phyloP scores from a whole-genome alignment of 2,888 invertebrate species.

The Sturmia bella region DNA sequence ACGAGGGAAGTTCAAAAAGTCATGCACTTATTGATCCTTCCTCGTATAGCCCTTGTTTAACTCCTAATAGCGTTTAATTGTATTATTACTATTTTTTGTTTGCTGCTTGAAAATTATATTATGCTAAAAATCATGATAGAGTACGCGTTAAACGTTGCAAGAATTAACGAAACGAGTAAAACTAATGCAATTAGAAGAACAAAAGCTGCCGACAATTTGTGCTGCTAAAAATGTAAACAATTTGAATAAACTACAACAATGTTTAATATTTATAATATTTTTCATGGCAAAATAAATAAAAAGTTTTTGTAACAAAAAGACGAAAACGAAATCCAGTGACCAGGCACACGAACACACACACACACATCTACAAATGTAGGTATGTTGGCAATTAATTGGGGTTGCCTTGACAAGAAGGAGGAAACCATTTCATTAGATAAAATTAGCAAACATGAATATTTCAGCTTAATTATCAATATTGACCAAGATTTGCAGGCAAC shows the following conservation, averaged over 20 bases:
- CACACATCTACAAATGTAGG: background rate
- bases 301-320: background rate
- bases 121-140: too few relatives aligned
- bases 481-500: slow-evolving; percentile 29
- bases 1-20: too few relatives aligned
- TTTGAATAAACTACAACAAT: slow-evolving; percentile 20
- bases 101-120: too few relatives aligned
- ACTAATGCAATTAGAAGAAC: slow-evolving; percentile 38
- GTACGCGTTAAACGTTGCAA: background rate
- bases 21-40: too few relatives aligned
- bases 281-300: too few relatives aligned
- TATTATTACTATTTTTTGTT: too few relatives aligned
- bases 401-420: slow-evolving; percentile 19
- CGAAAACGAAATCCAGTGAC: background rate
- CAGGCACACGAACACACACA: background rate
- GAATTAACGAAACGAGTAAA: background rate
- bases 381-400: slow-evolving; percentile 31
- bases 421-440: too few relatives aligned
- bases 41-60: too few relatives aligned
- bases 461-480: slow-evolving; percentile 22
- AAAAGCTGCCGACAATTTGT: slow-evolving; percentile 28
- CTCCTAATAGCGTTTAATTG: too few relatives aligned
- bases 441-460: too few relatives aligned
- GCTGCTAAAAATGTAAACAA: background rate
- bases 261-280: too few relatives aligned